Evolutionary conservation across 2,888 invertebrate species (phyloP), one percentile per base, ranked within the genome.

Genomic region (Drosophila lacicola): DNA sequence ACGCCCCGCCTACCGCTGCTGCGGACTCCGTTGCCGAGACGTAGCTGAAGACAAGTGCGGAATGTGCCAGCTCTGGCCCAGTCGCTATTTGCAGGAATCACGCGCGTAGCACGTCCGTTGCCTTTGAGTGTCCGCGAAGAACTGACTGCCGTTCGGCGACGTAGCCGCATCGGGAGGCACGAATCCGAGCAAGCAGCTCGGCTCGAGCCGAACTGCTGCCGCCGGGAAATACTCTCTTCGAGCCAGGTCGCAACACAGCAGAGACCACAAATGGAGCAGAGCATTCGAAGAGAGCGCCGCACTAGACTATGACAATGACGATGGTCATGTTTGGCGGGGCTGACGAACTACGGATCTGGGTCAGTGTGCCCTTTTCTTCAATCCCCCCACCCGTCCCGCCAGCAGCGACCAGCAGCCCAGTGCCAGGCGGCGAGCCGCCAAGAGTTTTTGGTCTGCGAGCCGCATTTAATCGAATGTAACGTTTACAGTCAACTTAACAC

Each of bases 401-500:
- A n/a, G 25, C 44, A 2, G 29, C 8, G 34, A 10, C 14, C 5
- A 17, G 17, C 41, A 4, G 6, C 6, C 13, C 19, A 50, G 17
- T 63, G 72, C 39, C 69, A 71, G 60, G 55, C 41, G 60, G 39
- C 58, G 71, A 41, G 56, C 47, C 74, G 62, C 62, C 76, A 75
- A 66, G 76, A 54, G 70, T 69, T 74, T 64, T 57, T 55, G 55
- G 46, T 49, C 58, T 64, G 67, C 69, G 68, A 78, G 74, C 60
- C 84, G 78, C 89, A 80, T 80, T 77, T 74, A 88, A 80, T 86
- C 80, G 77, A 86, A 88, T 88, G 81, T 86, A 89, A 80, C 81
- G 70, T 78, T 86, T 66, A 87, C 83, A 88, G 87, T 83, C 71
- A 88, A 82, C 83, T 88, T 69, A 82, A 69, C 84, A 88, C 81